Evolutionary conservation across 1,140 invertebrate species (phyloP).

Genomic region (Trichomalopsis sarcophagae): DNA sequence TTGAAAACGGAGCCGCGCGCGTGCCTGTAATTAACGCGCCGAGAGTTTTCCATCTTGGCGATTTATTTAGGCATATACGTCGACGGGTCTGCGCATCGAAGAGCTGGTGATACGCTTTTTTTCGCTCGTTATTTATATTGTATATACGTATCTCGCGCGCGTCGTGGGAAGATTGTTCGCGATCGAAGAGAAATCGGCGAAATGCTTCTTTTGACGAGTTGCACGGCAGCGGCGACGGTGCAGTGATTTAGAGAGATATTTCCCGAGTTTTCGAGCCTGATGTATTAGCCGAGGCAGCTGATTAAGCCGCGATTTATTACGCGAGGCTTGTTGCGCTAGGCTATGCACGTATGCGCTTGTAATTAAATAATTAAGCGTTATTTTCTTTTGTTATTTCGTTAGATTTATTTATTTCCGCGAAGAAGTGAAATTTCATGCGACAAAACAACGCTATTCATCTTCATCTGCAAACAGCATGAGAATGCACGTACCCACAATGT

Average conservation of each 20-base stretch:
- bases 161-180: not conserved
- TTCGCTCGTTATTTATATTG: not conserved
- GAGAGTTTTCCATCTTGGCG: not conserved
- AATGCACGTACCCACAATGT: too few relatives aligned
- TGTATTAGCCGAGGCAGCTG: not conserved
- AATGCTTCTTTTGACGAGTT: not conserved
- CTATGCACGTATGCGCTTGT: not conserved
- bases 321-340: not conserved
- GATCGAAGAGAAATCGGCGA: too few relatives aligned
- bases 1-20: constrained; percentile 3
- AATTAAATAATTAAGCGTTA: not conserved
- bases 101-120: not conserved
- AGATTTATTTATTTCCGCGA: not conserved
- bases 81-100: not conserved
- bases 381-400: not conserved
- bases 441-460: too few relatives aligned
- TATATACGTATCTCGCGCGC: not conserved
- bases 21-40: constrained; percentile 5
- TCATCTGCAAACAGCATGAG: too few relatives aligned
- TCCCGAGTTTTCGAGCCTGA: not conserved
- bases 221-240: too few relatives aligned
- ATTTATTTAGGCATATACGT: not conserved
- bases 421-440: not conserved
- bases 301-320: not conserved
- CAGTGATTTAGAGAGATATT: not conserved